Percentiles rank a stretch among this genome's conserved stretches.
phyloP scores from a whole-genome alignment of 1,140 invertebrate genomes.

The Lanistes nyassanus region DNA sequence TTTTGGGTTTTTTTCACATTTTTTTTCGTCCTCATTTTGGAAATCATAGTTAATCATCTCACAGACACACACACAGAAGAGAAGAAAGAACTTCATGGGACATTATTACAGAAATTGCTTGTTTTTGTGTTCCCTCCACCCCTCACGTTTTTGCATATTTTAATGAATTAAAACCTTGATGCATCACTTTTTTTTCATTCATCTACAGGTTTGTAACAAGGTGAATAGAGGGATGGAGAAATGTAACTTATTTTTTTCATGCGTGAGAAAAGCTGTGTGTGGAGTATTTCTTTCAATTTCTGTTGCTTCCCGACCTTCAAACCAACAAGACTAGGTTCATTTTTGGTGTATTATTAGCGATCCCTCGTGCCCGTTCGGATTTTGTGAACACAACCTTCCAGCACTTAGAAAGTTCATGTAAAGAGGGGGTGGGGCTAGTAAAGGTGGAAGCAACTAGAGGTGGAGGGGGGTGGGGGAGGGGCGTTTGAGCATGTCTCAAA shows the following conservation, averaged over 20 bases:
- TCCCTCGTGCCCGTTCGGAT: too few species aligned
- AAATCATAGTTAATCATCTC: conserved; percentile 6
- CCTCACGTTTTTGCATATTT: background rate
- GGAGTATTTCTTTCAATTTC: too few species aligned
- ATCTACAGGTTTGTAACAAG: background rate
- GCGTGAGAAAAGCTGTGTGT: too few species aligned
- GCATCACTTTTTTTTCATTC: background rate
- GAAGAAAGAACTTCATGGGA: conserved; percentile 18
- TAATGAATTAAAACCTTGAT: background rate
- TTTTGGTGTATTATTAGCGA: too few species aligned
- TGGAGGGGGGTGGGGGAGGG: background rate
- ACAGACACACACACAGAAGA: conserved; percentile 23
- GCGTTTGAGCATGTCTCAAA: background rate
- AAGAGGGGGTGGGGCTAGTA: background rate
- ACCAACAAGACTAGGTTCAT: too few species aligned
- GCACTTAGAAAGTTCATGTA: background rate
- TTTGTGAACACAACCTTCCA: too few species aligned
- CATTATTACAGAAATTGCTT: background rate
- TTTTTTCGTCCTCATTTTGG: conserved; percentile 1
- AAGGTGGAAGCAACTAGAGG: background rate
- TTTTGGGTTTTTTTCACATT: conserved; percentile 6
- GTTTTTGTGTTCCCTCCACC: background rate
- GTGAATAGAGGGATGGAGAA: background rate
- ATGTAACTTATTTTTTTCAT: background rate
- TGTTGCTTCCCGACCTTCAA: too few species aligned